phyloP scores from a whole-genome alignment of 1,140 invertebrate species.

The Pteromalus puparum region DNA sequence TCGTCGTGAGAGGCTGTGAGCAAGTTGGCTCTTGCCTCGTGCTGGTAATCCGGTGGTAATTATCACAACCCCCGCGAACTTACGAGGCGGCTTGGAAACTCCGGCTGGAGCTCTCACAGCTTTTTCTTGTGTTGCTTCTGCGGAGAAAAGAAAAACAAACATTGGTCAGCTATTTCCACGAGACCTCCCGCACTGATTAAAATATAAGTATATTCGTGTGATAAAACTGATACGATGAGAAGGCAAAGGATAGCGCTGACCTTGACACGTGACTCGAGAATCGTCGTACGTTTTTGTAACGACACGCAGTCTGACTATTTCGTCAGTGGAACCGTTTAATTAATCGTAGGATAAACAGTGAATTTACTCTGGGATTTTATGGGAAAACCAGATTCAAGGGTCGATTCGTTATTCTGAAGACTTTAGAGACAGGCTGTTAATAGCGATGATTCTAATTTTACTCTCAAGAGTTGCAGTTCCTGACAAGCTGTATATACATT shows the following conservation, averaged over 20 bases:
- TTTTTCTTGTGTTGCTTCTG: conserved; percentile 67
- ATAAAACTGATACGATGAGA: too few species aligned
- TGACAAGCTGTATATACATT: too few species aligned
- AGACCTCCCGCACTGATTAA: neutral
- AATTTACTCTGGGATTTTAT: too few species aligned
- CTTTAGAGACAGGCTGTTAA: too few species aligned
- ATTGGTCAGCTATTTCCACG: neutral
- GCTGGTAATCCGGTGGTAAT: conserved; percentile 94
- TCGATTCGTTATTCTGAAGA: too few species aligned
- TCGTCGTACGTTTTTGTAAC: neutral
- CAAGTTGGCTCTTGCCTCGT: conserved; percentile 92
- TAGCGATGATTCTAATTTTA: too few species aligned
- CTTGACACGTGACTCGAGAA: neutral
- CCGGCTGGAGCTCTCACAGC: conserved; percentile 54
- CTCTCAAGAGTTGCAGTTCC: too few species aligned
- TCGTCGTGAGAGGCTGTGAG: conserved; percentile 90
- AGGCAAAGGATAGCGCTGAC: neutral
- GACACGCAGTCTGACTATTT: neutral
- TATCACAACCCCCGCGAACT: conserved; percentile 87
- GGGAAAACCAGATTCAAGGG: too few species aligned
- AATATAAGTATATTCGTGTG: too few species aligned
- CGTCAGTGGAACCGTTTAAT: too few species aligned
- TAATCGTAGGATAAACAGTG: too few species aligned
- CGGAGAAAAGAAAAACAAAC: conserved; percentile 39
- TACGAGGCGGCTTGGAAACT: conserved; percentile 73